Evolutionary conservation across 2,888 invertebrate genomes (phyloP), one percentile per base, ranked within the genome.

Genomic region (Spicauda simplicius): DNA sequence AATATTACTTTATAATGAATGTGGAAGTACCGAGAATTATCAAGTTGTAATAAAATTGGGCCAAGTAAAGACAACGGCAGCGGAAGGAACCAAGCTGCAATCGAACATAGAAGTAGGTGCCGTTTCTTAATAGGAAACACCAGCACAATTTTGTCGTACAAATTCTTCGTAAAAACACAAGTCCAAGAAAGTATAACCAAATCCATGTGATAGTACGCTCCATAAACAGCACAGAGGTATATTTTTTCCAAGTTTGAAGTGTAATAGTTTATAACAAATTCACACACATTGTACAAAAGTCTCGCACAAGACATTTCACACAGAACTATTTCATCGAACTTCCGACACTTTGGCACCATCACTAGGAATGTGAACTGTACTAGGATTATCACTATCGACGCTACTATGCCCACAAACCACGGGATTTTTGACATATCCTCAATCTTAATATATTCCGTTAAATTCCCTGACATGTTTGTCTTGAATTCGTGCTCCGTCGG

Each of bases 121-220:
- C 69, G 70, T 50, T 78, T 78, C n/a, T 75, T 72, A 5, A 76
- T 56, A 1, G 72, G 69, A 37, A 86, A 86, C 53, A 87, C 89
- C 2, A 81, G 54, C 0, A 89, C 81, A 7, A 88, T 78, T 76
- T 88, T 88, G 16, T 87, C 81, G 70, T 88, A 89, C 8, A 91
- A 70, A 63, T 87, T 85, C 70, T 85, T 87, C 0, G 87, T 84
- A 68, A 86, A 90, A 1, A 88, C 68, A 50, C 86, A 86, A 87
- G 88, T 90, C 80, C 87, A 85, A 14, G 78, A 76, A 0, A 88
- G 70, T 0, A 90, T 63, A 0, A 80, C 82, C 0, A 80, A 76
- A 48, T 91, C 90, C 0, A 81, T 82, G 45, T 85, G 84, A 4
- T 82, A 50, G 68, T 86, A 88, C 0, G 80, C 18, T 0, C 78